Evolutionary conservation across 1,140 invertebrate genomes (phyloP), one percentile per base, ranked within the genome.

Genomic region (Ooceraea biroi): DNA sequence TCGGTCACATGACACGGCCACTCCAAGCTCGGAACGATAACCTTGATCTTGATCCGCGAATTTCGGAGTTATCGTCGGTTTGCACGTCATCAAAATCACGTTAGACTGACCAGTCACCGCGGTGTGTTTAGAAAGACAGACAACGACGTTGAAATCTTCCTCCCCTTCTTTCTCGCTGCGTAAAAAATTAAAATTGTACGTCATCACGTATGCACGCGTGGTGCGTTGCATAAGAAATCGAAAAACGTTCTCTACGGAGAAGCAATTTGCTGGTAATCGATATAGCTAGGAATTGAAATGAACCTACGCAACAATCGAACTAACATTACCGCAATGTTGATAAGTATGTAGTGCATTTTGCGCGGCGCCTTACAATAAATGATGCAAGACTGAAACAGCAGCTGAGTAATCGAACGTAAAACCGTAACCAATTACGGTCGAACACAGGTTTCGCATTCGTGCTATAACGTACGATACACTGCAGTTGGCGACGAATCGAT

Each of bases 381-480:
- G 72, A 41, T 74, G 60, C 44, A 66, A 12, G 11, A 19, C 57
- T 73, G 36, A 61, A 57, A 44, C 44, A 12, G 61, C 30, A 83
- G 72, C 36, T 48, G 66, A 30, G 58, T 55, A 57, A 66, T 82
- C 30, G 52, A 57, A 80, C 69, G 52, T 85, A 82, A 73, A 73
- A 83, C 57, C 48, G 48, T 71, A 83, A 57, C 27, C 50, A 65
- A 85, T 82, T 85, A 85, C 63, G 48, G 41, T 14, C 36, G 63
- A 71, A 65, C 19, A 83, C 25, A 85, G 61, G 65, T 77, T 84
- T 55, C 41, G 30, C 14, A 69, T 83, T 12, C 52, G 25, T 76
- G 46, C 57, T 57, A 74, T 69, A 88, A 85, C 63, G 66, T 89
- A 85, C 52, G 41, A 78, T 73, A 77, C 61, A 66, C 41, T 52